A percentile compares a stretch with the other conserved stretches of the same genome.
phyloP scores from a whole-genome alignment of 2,113 vertebrate genomes.

The Anguilla rostrata region DNA sequence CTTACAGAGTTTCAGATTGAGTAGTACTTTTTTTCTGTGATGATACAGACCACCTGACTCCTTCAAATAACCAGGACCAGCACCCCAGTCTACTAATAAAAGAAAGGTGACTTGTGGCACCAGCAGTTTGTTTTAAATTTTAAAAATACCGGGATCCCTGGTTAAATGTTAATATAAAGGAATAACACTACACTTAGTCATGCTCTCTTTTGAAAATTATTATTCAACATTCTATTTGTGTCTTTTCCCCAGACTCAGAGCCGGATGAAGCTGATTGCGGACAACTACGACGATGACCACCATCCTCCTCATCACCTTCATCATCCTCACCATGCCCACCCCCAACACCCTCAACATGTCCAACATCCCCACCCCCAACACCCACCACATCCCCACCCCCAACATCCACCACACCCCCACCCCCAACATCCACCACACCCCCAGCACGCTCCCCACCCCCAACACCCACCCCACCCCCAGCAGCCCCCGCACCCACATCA shows the following conservation, averaged over 20 bases:
- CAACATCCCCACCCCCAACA: conserved; percentile 70
- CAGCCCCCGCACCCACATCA: conserved; percentile 59
- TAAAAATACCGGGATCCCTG: background rate
- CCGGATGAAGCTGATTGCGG: conserved; percentile 95
- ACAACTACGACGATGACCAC: conserved; percentile 95
- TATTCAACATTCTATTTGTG: conserved; percentile 13
- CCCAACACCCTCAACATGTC: conserved; percentile 83
- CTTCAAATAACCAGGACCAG: background rate
- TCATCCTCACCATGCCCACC: conserved; percentile 80
- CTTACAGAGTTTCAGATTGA: background rate
- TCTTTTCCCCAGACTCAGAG: conserved; percentile 87
- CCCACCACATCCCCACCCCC: conserved; percentile 53
- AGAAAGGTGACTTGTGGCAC: background rate
- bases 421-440: conserved; percentile 55
- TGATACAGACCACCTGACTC: too few relatives aligned
- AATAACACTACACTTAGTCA: background rate
- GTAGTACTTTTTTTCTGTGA: too few relatives aligned
- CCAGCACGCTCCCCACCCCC: conserved; percentile 42
- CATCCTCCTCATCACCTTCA: conserved; percentile 86
- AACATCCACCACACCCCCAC: conserved; percentile 46
- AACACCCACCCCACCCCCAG: conserved; percentile 50
- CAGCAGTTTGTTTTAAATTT: background rate
- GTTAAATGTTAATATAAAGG: background rate
- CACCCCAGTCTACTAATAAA: background rate
- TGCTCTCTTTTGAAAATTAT: background rate